Percentiles rank a stretch among this genome's conserved stretches.
Conservation (phyloP, 2,113 vertebrate genomes). For the Scophthalmus maximus region DNA sequence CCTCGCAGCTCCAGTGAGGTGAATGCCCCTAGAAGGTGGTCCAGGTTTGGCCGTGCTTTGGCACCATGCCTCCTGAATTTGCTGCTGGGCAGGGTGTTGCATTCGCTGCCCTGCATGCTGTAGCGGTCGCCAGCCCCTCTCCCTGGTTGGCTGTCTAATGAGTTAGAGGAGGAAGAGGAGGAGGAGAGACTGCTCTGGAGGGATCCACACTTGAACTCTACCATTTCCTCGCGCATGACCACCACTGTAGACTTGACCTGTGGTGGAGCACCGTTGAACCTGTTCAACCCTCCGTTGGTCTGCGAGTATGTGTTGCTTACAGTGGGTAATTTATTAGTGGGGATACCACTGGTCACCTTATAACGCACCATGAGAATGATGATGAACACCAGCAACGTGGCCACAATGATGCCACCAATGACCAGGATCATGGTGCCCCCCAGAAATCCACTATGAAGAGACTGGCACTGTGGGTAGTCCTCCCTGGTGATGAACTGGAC, state of each 20-base stretch:
- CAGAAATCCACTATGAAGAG: constrained; percentile 93
- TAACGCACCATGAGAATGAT: constrained; percentile 97
- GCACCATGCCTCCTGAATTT: constrained; percentile 88
- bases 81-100: constrained; percentile 88
- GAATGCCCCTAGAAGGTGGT: constrained; percentile 95
- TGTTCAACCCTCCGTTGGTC: constrained; percentile 87
- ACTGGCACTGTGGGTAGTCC: constrained; percentile 93
- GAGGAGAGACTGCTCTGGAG: constrained; percentile 91
- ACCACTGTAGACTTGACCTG: constrained; percentile 87
- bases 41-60: constrained; percentile 90
- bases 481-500: constrained; percentile 93
- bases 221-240: constrained; percentile 89
- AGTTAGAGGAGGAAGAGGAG: constrained; percentile 87
- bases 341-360: constrained; percentile 89
- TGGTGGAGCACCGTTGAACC: constrained; percentile 83
- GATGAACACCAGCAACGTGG: constrained; percentile 94
- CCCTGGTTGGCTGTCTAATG: constrained; percentile 87
- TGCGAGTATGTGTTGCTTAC: constrained; percentile 94
- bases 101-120: constrained; percentile 84
- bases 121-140: constrained; percentile 84
- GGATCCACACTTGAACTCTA: constrained; percentile 91
- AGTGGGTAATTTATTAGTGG: constrained; percentile 84
- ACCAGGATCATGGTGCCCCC: constrained; percentile 98
- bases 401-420: constrained; percentile 96
- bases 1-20: constrained; percentile 93